A percentile compares a stretch with the other conserved stretches of the same genome.
Evolutionary conservation across 2,113 vertebrate species (phyloP).

Genomic region (Cyanistes caeruleus): DNA sequence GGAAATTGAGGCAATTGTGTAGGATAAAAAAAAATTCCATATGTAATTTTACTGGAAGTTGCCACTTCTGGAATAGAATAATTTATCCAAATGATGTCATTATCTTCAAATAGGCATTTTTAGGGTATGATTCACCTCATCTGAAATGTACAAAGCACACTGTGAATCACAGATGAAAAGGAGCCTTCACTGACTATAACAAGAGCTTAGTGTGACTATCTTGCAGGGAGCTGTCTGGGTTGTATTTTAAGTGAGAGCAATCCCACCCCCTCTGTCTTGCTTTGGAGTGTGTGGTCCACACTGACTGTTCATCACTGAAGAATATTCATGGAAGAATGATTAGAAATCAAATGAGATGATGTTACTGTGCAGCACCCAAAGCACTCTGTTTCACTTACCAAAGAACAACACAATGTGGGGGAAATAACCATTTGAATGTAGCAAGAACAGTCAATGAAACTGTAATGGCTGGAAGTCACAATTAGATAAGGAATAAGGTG

Average conservation of each 20-base stretch:
- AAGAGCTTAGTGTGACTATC: not conserved
- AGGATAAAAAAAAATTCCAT: not conserved
- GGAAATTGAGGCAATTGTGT: not conserved
- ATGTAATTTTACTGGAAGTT: not conserved
- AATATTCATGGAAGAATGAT: not conserved
- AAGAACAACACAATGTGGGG: not conserved
- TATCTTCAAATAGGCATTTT: not conserved
- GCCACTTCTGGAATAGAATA: not conserved
- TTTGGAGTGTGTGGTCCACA: not conserved
- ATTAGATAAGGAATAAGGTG: not conserved
- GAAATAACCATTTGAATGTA: not conserved
- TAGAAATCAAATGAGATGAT: not conserved
- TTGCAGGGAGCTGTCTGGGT: not conserved
- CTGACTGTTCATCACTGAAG: not conserved
- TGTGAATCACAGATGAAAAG: conserved; percentile 10
- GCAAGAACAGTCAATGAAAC: not conserved
- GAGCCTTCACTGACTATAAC: not conserved
- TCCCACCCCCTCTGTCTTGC: not conserved
- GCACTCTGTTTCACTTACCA: not conserved
- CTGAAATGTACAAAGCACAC: not conserved
- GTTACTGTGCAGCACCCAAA: not conserved
- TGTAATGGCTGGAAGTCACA: not conserved
- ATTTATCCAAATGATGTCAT: not conserved
- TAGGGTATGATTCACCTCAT: not conserved
- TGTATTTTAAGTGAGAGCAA: not conserved